Evolutionary conservation across 2,113 vertebrate species (phyloP), one percentile per base, ranked within the genome.

Genomic region (Gobiocypris rarus): DNA sequence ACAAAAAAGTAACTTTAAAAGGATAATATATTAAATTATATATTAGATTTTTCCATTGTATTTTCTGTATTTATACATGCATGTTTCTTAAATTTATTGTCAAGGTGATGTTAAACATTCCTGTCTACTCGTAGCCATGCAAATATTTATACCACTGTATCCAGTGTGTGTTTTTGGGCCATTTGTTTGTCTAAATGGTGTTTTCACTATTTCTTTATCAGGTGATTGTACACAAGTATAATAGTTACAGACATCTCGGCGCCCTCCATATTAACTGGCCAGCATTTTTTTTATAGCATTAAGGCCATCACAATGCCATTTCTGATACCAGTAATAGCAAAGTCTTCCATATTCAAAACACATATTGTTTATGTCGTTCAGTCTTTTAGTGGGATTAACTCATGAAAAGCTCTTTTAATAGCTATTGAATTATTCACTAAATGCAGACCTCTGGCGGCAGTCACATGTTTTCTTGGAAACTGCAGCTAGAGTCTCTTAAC

Each of bases 321-420:
- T 56, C 13, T 41, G 5, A 9, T 50, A 48, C 45, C 38, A 71
- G 14, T 13, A 45, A 71, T 71, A 43, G n/a, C 58, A 59, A 59
- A 59, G 67, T 70, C 19, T 38, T 38, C 52, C n/a, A 63, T 2
- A 65, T 48, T 80, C 13, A 65, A 80, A 26, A 63, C 58, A 5
- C 56, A 79, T 63, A 45, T 65, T 79, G 77, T 45, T 61, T 61
- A 24, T 48, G 77, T 24, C 7, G 10, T 54, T 5, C 15, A 5
- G 34, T 13, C 22, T 48, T 84, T 87, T 50, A 74, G 54, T 43
- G 75, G 28, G 58, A 69, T 34, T 26, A 28, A n/a, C 26, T 84
- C 9, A 70, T 75, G 56, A 85, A 83, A 58, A 69, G n/a, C 69
- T 31, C 11, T 73, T 86, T 74, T 84, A 86, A 81, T 81, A 52